A percentile compares a stretch with the other conserved stretches of the same genome.
Conservation (phyloP, 2,113 vertebrate species). For the Mastomys natalensis region DNA sequence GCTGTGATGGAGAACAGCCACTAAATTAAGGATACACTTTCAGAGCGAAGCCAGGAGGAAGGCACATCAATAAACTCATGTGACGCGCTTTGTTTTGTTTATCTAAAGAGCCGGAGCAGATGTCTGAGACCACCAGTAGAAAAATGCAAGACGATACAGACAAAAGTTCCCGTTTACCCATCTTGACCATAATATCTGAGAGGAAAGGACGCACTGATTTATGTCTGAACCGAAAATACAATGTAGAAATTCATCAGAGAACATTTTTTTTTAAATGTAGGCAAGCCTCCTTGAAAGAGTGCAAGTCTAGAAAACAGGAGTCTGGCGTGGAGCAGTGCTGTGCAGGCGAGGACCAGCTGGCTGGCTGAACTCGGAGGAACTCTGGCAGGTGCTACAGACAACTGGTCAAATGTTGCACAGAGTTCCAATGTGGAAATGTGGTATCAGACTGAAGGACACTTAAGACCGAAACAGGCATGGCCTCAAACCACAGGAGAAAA, state of each 20-base stretch:
- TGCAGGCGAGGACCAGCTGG: too few species aligned
- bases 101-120: not conserved
- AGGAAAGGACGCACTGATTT: not conserved
- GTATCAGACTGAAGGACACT: not conserved
- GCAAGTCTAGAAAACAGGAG: not conserved
- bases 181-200: not conserved
- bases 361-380: not conserved
- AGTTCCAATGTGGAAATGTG: not conserved
- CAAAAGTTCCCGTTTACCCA: not conserved
- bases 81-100: not conserved
- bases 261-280: not conserved
- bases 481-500: not conserved
- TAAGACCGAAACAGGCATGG: not conserved
- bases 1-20: not conserved
- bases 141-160: not conserved
- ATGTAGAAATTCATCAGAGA: not conserved
- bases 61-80: not conserved
- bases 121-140: not conserved
- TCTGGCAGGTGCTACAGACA: not conserved
- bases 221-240: not conserved
- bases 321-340: not conserved
- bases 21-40: not conserved
- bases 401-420: not conserved
- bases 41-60: not conserved
- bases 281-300: not conserved